A percentile compares a stretch with the other conserved stretches of the same genome.
Evolutionary conservation across 37 sponge, comb jelly and placozoan species (phyloP).

Genomic region (Hexactinellida sp.): DNA sequence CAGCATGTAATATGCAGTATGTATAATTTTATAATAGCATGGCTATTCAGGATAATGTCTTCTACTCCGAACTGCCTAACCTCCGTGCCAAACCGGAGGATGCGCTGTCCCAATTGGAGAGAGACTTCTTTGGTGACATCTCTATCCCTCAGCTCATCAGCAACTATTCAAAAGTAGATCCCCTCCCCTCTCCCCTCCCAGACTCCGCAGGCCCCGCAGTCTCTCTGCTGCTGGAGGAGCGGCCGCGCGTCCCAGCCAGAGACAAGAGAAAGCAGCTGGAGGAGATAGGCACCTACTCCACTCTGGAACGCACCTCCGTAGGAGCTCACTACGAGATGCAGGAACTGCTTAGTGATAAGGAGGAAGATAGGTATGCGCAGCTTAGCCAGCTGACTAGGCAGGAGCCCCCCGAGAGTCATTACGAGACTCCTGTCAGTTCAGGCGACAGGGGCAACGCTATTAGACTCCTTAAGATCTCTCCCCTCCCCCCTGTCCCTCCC

Average conservation of each 20-base stretch:
- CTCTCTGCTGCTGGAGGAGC: background rate
- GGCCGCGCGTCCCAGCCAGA: background rate
- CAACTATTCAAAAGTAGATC: background rate
- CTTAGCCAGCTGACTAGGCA: background rate
- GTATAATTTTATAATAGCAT: too few relatives aligned
- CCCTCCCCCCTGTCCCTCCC: background rate
- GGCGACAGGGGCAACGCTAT: background rate
- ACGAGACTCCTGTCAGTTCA: background rate
- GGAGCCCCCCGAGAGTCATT: background rate
- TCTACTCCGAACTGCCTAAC: background rate
- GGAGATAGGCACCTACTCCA: background rate
- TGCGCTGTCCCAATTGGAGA: background rate
- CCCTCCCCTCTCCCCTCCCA: background rate
- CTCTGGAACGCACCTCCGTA: background rate
- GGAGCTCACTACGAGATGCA: background rate
- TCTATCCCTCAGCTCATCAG: background rate
- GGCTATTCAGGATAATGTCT: background rate
- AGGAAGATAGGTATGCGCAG: background rate
- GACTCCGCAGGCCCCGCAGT: background rate
- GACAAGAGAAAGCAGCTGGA: background rate
- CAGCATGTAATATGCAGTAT: too few relatives aligned
- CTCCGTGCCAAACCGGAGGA: background rate
- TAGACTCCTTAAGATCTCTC: background rate
- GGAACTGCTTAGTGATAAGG: background rate
- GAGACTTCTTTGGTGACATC: background rate